These are phyloP conservation scores for Lucifuga dentata DNA, from an alignment of 2,113 vertebrate genomes.

Conservation along the genomic window DNA sequence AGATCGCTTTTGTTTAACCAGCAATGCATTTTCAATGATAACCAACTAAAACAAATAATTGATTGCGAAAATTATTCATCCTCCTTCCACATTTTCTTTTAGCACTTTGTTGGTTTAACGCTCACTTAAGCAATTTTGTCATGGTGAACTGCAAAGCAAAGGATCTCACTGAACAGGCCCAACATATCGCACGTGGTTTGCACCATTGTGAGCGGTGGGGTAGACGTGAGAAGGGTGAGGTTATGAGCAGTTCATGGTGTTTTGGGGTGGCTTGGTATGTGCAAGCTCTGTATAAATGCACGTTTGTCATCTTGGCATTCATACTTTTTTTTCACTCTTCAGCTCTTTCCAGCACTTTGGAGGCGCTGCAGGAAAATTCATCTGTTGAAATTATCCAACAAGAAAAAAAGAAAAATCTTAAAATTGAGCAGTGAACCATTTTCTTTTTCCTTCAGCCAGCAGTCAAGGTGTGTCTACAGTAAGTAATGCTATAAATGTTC, in stretches of 20 bases:
- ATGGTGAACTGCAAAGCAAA: neutral
- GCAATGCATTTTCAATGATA: too few species aligned
- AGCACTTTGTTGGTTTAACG: too few species aligned
- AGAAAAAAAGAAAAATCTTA: neutral
- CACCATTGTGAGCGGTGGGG: neutral
- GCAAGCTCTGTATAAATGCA: neutral
- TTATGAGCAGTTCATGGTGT: neutral
- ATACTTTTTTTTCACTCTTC: neutral
- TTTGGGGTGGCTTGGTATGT: neutral
- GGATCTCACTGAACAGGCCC: neutral
- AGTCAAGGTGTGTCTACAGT: neutral
- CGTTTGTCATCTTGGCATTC: neutral
- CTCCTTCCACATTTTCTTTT: too few species aligned
- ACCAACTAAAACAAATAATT: too few species aligned
- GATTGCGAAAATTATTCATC: too few species aligned
- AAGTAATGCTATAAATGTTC: neutral
- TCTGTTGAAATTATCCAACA: neutral
- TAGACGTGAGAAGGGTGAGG: too few species aligned
- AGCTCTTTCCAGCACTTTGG: neutral
- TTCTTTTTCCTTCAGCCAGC: constrained; percentile 24
- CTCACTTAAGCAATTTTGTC: neutral
- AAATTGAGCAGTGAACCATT: constrained; percentile 10
- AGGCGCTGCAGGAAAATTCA: neutral
- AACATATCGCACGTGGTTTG: neutral
- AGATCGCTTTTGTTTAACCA: too few species aligned